These are phyloP conservation scores for Laticauda colubrina DNA, from an alignment of 2,113 vertebrate genomes.

Conservation along the genomic window DNA sequence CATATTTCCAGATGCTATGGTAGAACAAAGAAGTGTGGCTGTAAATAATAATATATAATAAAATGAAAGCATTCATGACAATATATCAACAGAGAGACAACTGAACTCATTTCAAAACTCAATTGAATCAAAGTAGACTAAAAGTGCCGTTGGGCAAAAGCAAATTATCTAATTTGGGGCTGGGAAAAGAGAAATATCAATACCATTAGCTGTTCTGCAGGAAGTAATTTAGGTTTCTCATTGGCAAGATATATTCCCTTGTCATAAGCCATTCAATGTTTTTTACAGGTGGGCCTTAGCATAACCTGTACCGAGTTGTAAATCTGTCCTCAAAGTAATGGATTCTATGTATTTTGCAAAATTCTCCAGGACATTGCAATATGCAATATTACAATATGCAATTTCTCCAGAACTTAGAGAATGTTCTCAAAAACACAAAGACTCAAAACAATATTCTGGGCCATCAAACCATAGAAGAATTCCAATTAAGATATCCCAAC, in stretches of 20 bases:
- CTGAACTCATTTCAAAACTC: not conserved
- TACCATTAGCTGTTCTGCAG: not conserved
- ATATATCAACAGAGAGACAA: not conserved
- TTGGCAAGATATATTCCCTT: not conserved
- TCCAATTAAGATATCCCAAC: not conserved
- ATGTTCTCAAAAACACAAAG: not conserved
- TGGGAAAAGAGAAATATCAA: not conserved
- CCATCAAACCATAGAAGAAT: not conserved
- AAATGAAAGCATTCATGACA: not conserved
- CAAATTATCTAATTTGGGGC: not conserved
- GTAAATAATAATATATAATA: not conserved
- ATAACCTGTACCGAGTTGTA: not conserved
- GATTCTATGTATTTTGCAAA: not conserved
- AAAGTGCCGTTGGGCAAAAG: not conserved
- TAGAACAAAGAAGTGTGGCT: not conserved
- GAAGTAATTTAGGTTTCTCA: not conserved
- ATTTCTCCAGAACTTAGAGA: not conserved
- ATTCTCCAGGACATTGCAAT: not conserved
- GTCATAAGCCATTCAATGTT: not conserved
- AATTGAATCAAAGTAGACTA: not conserved
- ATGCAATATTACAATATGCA: not conserved
- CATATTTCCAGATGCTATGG: not conserved
- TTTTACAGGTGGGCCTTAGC: not conserved
- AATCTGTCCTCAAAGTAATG: not conserved
- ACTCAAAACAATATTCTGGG: not conserved